Evolutionary conservation across 2,888 invertebrate genomes (phyloP), one percentile per base, ranked within the genome.

Genomic region (Orgyia antiqua): DNA sequence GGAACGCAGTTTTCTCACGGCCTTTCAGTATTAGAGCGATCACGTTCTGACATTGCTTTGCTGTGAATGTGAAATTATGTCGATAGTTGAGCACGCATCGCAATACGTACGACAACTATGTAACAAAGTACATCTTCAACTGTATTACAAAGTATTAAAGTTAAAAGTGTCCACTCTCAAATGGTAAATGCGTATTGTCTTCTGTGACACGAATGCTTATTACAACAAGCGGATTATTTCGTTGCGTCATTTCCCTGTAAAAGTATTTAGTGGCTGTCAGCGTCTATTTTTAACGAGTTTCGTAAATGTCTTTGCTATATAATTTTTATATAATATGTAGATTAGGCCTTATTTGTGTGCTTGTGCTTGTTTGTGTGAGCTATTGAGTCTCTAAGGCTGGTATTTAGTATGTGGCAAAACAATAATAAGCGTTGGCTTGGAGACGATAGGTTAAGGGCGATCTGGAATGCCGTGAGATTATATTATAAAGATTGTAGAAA

Each of bases 1-100:
- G 63, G 69, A 60, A 71, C 61, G 66, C 62, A 53, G 50, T 64
- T 68, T 77, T 77, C 79, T 69, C 79, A 79, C 79, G 79, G 77
- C 73, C 71, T 58, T 60, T 50, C 39, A 42, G 40, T 37, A 48
- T 51, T 51, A 52, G 55, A 60, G 52, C 60, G 43, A 56, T 58
- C 67, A 69, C 66, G 69, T 66, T 58, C 53, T 32, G 29, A 46
- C 56, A 51, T 50, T 41, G 52, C 57, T 46, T 51, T 50, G 58
- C 60, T 53, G 48, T 62, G 70, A 73, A 72, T 74, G 72, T 73
- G 72, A 68, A 74, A 69, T 68, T 69, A 70, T 69, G 62, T 56
- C 67, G 50, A 71, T 66, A 60, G 56, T 51, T 31, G 45, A 48
- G 53, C 51, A 55, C 49, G 51, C 51, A 61, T 57, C 31, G 38